Conservation (phyloP, 2,113 vertebrate species). For the Chloropsis cyanopogon region DNA sequence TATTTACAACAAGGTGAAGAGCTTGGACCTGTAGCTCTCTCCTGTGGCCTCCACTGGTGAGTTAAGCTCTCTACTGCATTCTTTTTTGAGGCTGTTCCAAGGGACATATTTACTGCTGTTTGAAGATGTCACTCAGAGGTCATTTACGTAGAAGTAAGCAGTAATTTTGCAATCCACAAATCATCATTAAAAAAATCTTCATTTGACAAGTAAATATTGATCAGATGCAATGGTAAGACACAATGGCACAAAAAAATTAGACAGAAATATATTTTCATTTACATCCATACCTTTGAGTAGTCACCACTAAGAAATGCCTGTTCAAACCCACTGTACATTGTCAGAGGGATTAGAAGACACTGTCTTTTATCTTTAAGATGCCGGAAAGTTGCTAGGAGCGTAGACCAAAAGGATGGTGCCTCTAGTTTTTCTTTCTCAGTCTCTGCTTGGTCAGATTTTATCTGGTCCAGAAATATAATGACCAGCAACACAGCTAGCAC, state of each 20-base stretch:
- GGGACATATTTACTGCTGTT: neutral
- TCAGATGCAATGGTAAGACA: neutral
- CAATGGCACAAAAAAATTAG: neutral
- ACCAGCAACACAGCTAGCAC: conserved; percentile 85
- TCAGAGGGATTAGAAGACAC: conserved; percentile 85
- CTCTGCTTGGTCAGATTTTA: conserved; percentile 56
- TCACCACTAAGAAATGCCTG: conserved; percentile 93
- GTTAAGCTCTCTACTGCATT: neutral
- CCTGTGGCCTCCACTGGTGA: neutral
- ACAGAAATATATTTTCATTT: neutral
- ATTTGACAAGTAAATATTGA: neutral
- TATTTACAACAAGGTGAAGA: conserved; percentile 32
- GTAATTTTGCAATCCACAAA: neutral
- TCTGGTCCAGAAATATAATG: conserved; percentile 82
- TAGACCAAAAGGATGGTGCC: conserved; percentile 70
- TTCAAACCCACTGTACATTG: conserved; percentile 91
- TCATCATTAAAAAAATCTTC: neutral
- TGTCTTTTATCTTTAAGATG: conserved; percentile 84
- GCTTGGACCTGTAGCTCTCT: conserved; percentile 32
- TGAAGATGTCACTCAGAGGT: conserved; percentile 18
- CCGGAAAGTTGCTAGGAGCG: conserved; percentile 84
- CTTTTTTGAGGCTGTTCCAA: conserved; percentile 9
- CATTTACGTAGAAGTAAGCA: conserved; percentile 7
- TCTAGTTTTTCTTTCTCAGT: conserved; percentile 52
- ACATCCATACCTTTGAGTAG: conserved; percentile 85